A percentile compares a stretch with the other conserved stretches of the same genome.
These are phyloP conservation scores for Trichonephila inaurata DNA, from an alignment of 1,140 invertebrate genomes.

Conservation along the genomic window DNA sequence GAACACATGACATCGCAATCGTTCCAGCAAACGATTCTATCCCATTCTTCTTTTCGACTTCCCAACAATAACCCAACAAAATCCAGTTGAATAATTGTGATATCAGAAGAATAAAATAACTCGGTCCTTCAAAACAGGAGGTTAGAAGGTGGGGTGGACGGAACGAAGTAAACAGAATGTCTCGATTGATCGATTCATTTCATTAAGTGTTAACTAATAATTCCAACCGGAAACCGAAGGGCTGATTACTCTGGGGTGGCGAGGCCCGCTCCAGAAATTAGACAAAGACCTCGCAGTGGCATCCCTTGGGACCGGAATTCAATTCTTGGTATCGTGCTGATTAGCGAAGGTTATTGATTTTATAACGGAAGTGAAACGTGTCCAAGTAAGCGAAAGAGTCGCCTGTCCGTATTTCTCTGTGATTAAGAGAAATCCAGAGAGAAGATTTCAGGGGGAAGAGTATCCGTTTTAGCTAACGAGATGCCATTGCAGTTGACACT, in stretches of 20 bases:
- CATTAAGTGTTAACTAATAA: conserved; percentile 75
- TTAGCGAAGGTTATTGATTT: conserved; percentile 71
- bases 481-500: conserved; percentile 51
- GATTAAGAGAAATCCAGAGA: conserved; percentile 48
- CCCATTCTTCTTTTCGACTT: neutral
- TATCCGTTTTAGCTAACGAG: conserved; percentile 60
- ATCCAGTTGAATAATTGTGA: neutral
- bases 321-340: conserved; percentile 67
- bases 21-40: neutral
- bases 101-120: neutral
- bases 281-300: conserved; percentile 45
- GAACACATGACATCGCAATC: neutral
- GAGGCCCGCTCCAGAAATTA: conserved; percentile 54
- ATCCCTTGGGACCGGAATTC: conserved; percentile 47
- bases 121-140: too few relatives aligned
- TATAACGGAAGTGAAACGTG: conserved; percentile 55
- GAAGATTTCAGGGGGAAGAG: conserved; percentile 21
- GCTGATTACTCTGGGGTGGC: conserved; percentile 55
- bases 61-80: neutral
- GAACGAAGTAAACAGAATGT: conserved; percentile 11
- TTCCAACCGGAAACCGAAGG: conserved; percentile 54
- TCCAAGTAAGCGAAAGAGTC: conserved; percentile 66
- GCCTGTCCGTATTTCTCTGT: conserved; percentile 24
- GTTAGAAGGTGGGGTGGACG: neutral
- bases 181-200: conserved; percentile 64